Conservation (phyloP, 2,113 vertebrate species). For the Hippoglossus stenolepis region DNA sequence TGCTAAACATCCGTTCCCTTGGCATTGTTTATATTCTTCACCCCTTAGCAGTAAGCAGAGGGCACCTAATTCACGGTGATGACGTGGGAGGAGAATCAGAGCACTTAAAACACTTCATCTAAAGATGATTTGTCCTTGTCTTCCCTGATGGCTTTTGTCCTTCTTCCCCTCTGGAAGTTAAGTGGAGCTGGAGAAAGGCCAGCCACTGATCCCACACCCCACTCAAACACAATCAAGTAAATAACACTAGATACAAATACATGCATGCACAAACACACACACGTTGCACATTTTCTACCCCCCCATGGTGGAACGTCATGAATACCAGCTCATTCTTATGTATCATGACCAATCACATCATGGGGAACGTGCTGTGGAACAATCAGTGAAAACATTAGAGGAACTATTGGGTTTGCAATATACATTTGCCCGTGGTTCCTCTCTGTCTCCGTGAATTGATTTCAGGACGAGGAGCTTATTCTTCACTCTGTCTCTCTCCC, state of each 20-base stretch:
- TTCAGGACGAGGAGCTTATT: conserved; percentile 39
- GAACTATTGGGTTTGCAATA: conserved; percentile 32
- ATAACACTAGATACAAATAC: conserved; percentile 59
- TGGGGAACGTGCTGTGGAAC: conserved; percentile 2
- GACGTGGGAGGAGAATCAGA: conserved; percentile 72
- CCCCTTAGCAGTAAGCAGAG: conserved; percentile 61
- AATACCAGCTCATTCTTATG: conserved; percentile 9
- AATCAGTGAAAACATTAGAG: conserved; percentile 55
- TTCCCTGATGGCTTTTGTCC: conserved; percentile 78
- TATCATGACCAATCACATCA: conserved; percentile 26
- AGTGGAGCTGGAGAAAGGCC: conserved; percentile 79
- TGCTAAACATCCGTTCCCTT: conserved; percentile 65
- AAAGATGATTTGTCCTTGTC: conserved; percentile 85
- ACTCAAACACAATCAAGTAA: conserved; percentile 78
- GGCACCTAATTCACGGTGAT: conserved; percentile 78
- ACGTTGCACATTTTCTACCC: conserved; percentile 31
- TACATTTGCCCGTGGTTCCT: conserved; percentile 35
- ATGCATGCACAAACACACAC: conserved; percentile 37
- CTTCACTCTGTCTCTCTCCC: conserved; percentile 27
- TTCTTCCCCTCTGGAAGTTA: conserved; percentile 69
- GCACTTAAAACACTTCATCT: conserved; percentile 83
- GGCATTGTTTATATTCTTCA: conserved; percentile 76
- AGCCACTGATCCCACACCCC: conserved; percentile 69
- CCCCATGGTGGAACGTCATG: conserved; percentile 16
- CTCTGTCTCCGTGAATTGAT: conserved; percentile 51